Evolutionary conservation across 2,888 invertebrate species (phyloP).

Genomic region (Meteorus colon): DNA sequence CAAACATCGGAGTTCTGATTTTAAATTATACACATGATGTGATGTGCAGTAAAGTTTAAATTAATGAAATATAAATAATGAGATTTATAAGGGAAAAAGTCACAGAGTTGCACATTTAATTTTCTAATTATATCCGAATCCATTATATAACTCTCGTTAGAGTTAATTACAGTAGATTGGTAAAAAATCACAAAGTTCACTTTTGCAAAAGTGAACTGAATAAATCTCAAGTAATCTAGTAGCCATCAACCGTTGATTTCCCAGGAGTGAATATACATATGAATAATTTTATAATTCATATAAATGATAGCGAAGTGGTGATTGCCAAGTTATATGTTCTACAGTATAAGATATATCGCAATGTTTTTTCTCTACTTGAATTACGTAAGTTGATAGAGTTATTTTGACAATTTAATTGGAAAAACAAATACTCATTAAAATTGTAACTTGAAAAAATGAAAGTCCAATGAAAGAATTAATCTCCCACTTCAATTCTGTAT

Average conservation of each 20-base stretch:
- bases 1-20: not conserved
- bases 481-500: no score
- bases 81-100: conserved; percentile 14
- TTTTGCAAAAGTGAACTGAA: no score
- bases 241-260: conserved; percentile 1
- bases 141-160: conserved; percentile 54
- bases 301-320: not conserved
- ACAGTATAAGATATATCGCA: no score
- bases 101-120: conserved; percentile 40
- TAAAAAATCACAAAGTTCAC: not conserved
- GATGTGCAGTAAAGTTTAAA: no score
- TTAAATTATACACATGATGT: not conserved
- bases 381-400: no score
- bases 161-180: conserved; percentile 49
- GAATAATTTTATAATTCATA: conserved; percentile 1
- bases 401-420: no score
- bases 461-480: no score
- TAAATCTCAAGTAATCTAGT: not conserved
- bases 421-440: no score
- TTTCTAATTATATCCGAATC: conserved; percentile 52
- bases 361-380: no score
- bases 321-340: not conserved
- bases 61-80: not conserved
- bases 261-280: conserved; percentile 33
- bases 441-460: no score